These are phyloP conservation scores for human DNA, from an alignment of 2,113 vertebrate species.

Conservation along the genomic window GRCh38 chr2:120650001-120650500, in stretches of 20 bases:
- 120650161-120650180: neutral
- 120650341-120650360: neutral
- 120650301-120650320: neutral
- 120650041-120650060: neutral
- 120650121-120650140: neutral
- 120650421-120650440: neutral
- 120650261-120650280: neutral
- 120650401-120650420: neutral
- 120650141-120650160: neutral
- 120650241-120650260: neutral
- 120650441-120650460: neutral
- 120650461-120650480: neutral
- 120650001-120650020: neutral
- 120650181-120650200: neutral
- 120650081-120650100: neutral
- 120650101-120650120: neutral
- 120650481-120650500: neutral
- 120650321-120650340: neutral
- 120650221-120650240: neutral
- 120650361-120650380: neutral
- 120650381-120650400: constrained; percentile 13
- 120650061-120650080: neutral
- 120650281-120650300: neutral
- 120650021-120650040: neutral
- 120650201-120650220: constrained; percentile 3